A percentile compares a stretch with the other conserved stretches of the same genome.
Evolutionary conservation across 2,113 vertebrate species (phyloP).

Genomic region (Panthera leo): DNA sequence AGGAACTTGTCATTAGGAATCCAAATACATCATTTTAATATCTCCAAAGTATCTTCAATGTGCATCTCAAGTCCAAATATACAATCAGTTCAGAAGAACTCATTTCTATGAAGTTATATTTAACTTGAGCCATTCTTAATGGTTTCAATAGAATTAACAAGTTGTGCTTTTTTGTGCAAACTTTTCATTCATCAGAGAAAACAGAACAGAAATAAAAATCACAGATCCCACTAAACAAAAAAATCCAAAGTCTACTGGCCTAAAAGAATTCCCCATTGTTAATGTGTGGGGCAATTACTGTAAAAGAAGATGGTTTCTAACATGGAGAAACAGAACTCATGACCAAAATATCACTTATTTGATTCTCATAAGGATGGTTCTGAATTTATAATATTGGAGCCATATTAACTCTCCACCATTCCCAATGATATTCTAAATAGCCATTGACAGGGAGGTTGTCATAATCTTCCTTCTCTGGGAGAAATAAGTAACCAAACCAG

Average conservation of each 20-base stretch:
- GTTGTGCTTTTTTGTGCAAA: neutral
- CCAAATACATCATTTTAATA: neutral
- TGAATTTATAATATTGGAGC: slow-evolving; percentile 22
- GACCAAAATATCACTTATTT: slow-evolving; percentile 34
- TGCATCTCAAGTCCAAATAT: neutral
- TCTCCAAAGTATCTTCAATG: neutral
- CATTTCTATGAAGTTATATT: slow-evolving; percentile 24
- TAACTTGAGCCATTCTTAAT: neutral
- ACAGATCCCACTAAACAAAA: neutral
- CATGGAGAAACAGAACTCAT: neutral
- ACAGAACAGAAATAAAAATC: neutral
- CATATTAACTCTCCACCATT: slow-evolving; percentile 19
- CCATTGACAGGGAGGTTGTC: neutral
- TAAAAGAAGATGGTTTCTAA: neutral
- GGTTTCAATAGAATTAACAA: neutral
- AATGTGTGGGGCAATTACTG: neutral
- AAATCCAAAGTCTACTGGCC: neutral
- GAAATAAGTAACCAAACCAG: neutral
- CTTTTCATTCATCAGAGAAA: slow-evolving; percentile 41
- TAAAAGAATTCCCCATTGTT: slow-evolving; percentile 33
- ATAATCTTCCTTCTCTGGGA: neutral
- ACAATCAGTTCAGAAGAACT: neutral
- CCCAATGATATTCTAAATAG: neutral
- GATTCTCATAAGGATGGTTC: slow-evolving; percentile 30
- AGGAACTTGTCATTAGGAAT: neutral